These are phyloP conservation scores for Pelochelys cantorii DNA, from an alignment of 2,797 vertebrate genomes.

Conservation along the genomic window DNA sequence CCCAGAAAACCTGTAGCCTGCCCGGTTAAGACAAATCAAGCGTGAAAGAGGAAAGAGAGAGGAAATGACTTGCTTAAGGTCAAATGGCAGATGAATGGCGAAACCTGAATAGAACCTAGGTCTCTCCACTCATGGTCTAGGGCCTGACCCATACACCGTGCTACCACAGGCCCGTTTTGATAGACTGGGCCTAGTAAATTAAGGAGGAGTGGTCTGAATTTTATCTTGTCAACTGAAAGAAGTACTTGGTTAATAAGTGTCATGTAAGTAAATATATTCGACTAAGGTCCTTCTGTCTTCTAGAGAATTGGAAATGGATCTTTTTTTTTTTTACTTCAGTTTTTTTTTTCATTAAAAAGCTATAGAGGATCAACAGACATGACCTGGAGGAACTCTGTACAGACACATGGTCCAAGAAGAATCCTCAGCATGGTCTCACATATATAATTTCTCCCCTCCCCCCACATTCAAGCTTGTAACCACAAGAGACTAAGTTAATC, in stretches of 20 bases:
- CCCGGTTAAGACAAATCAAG: accelerated
- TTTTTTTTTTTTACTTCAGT: background rate
- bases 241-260: background rate
- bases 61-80: accelerated
- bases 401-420: background rate
- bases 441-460: background rate
- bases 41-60: background rate
- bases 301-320: background rate
- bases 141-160: accelerated
- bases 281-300: background rate
- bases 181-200: too few relatives aligned
- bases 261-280: background rate
- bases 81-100: background rate
- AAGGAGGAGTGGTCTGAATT: background rate
- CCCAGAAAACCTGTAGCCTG: accelerated
- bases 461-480: background rate
- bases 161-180: accelerated
- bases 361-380: background rate
- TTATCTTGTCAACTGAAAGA: background rate
- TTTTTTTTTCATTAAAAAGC: background rate
- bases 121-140: accelerated
- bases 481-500: background rate
- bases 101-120: accelerated
- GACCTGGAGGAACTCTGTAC: background rate
- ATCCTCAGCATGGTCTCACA: background rate